Evolutionary conservation across 2,888 invertebrate species (phyloP).

Genomic region (Tanaodytes sp.): DNA sequence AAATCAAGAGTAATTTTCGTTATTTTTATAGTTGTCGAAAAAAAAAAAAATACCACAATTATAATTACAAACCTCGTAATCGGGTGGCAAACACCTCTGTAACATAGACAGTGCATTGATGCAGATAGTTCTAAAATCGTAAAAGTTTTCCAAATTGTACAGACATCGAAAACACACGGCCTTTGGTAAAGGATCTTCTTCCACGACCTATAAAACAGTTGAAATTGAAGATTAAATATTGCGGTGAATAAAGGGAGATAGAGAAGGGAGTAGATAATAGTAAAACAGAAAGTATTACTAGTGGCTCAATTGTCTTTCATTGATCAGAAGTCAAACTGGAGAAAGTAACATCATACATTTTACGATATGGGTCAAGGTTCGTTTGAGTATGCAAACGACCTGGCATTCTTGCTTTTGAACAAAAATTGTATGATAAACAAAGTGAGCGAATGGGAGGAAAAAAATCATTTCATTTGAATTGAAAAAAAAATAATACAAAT

Average conservation of each 20-base stretch:
- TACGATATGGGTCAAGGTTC: slow-evolving; percentile 64
- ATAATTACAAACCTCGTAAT: slow-evolving; percentile 60
- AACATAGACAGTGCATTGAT: slow-evolving; percentile 71
- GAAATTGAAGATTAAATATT: too few relatives aligned
- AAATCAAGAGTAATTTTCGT: too few relatives aligned
- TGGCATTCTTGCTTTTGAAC: too few relatives aligned
- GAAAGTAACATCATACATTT: slow-evolving; percentile 57
- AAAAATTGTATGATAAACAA: too few relatives aligned
- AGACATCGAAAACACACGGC: slow-evolving; percentile 74
- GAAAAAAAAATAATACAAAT: too few relatives aligned
- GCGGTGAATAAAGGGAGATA: too few relatives aligned
- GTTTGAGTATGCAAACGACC: too few relatives aligned
- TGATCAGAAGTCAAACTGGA: slow-evolving; percentile 55
- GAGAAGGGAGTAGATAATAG: slow-evolving; percentile 29
- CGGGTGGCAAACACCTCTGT: slow-evolving; percentile 66
- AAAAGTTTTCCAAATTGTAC: slow-evolving; percentile 74
- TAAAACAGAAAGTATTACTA: slow-evolving; percentile 56
- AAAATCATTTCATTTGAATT: too few relatives aligned
- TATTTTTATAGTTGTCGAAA: too few relatives aligned
- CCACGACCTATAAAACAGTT: slow-evolving; percentile 69
- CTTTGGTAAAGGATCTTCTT: slow-evolving; percentile 73
- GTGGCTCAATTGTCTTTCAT: slow-evolving; percentile 39
- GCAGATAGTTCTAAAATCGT: slow-evolving; percentile 73
- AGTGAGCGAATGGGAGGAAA: too few relatives aligned
- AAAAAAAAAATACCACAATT: too few relatives aligned